Conservation (phyloP, 2,797 vertebrate species). For the Halcyon smyrnensis region DNA sequence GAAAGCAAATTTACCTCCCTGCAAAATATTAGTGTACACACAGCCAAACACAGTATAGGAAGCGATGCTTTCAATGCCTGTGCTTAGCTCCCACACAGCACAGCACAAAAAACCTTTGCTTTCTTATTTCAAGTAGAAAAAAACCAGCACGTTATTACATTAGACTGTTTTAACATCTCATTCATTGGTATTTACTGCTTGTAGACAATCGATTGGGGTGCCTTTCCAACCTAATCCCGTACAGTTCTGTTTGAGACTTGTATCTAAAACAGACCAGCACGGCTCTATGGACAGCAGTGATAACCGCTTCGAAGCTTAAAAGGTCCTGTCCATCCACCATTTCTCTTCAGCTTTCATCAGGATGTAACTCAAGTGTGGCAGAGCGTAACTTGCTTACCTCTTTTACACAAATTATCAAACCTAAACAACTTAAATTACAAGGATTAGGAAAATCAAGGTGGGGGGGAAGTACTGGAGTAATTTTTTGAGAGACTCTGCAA, state of each 20-base stretch:
- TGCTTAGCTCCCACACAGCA: background rate
- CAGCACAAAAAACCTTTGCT: background rate
- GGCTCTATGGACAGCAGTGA: background rate
- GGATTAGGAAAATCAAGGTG: background rate
- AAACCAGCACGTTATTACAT: background rate
- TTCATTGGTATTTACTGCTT: background rate
- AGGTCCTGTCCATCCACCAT: rapidly evolving
- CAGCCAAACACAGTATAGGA: background rate
- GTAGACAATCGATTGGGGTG: background rate
- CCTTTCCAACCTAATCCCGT: background rate
- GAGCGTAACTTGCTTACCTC: background rate
- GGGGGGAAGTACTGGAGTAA: background rate
- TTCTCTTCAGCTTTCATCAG: background rate
- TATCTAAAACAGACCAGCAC: background rate
- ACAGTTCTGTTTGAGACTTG: background rate
- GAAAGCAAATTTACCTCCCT: background rate
- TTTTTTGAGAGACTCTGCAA: background rate
- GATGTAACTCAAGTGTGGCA: background rate
- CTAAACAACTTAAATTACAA: background rate
- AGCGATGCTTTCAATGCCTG: background rate
- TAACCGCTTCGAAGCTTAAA: background rate
- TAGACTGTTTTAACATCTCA: background rate
- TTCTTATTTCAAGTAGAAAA: background rate
- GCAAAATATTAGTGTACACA: background rate
- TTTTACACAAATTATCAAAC: background rate